Base-by-base conservation (phyloP, 2,113 vertebrate species). In the Pimephales promelas region DNA sequence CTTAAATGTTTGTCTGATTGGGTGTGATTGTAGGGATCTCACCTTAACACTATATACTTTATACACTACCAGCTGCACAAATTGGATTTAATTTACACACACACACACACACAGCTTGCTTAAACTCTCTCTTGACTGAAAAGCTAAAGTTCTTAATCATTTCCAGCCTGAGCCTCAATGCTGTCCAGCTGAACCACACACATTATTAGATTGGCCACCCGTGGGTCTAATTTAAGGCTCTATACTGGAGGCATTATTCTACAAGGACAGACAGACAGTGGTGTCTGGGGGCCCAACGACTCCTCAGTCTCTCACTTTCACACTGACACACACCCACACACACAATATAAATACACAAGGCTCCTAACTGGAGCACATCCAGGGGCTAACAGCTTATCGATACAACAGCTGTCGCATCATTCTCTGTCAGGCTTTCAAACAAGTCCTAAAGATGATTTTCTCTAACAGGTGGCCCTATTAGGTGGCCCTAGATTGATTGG, bases 191-290 rank as follows among this genome's bases (percentile, higher is more conserved):
- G 76, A 85, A 87, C 49, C 61, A 71, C 36, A 79, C 73, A 87
- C 85, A 87, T 85, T 85, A 81, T 87, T 85, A 83, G 86, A 85
- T 76, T 85, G 83, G 70, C 81, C 81, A 83, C 84, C 86, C 75
- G 43, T 87, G 76, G 84, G 84, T 81, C 81, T 87, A 77, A 87
- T 87, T 85, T 87, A 83, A 87, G 74, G 83, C 59, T 81, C 36
- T 2, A 1, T 77, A 62, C 70, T 76, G 66, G 43, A 85, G 64
- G n/a, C 84, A 85, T 85, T 87, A 83, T 75, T 85, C 52, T 73
- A 57, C 57, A 52, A 20, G 1, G n/a, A 45, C 16, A 49, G 70
- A 85, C 62, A 76, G 47, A 31, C 84, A 40, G 10, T 13, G 59
- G 45, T 72, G 52, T 64, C 57, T 52, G 11, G 76, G 83, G 40